Evolutionary conservation across 64 coral and sea anemone species (phyloP).

Genomic region (Dendronephthya gigantea): DNA sequence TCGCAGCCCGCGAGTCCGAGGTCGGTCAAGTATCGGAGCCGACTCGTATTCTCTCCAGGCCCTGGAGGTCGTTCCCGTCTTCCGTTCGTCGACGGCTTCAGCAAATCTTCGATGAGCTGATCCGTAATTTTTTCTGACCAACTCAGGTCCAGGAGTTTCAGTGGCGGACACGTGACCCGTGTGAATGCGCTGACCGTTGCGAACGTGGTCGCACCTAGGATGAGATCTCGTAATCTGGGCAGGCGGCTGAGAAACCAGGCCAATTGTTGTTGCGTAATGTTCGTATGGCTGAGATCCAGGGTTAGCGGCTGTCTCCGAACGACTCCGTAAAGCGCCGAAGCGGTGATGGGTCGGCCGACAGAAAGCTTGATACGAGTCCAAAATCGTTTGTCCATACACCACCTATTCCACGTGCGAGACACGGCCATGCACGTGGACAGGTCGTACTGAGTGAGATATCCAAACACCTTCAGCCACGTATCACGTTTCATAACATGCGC

Average conservation of each 20-base stretch:
- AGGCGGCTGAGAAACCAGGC: conserved; percentile 68
- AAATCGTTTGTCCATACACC: conserved; percentile 68
- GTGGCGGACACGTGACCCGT: conserved; percentile 64
- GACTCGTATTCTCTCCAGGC: conserved; percentile 61
- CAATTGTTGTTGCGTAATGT: conserved; percentile 78
- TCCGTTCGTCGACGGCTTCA: conserved; percentile 52
- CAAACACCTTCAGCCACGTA: conserved; percentile 66
- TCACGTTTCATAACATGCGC: conserved; percentile 52
- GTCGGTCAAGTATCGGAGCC: conserved; percentile 43
- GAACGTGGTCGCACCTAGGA: conserved; percentile 67
- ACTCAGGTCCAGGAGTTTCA: conserved; percentile 67
- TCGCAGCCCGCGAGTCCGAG: conserved; percentile 80
- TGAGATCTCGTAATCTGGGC: conserved; percentile 60
- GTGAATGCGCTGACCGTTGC: conserved; percentile 62
- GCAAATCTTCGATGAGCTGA: conserved; percentile 55
- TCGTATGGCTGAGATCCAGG: conserved; percentile 80
- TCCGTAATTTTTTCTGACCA: conserved; percentile 83
- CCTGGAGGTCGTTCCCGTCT: conserved; percentile 13
- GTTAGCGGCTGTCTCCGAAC: conserved; percentile 71
- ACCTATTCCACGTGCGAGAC: conserved; percentile 91
- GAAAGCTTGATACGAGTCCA: conserved; percentile 69
- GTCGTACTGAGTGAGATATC: conserved; percentile 46
- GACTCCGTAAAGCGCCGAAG: conserved; percentile 54
- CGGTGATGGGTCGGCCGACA: conserved; percentile 42
- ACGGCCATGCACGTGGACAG: conserved; percentile 88